Evolutionary conservation across 2,888 invertebrate species (phyloP).

Genomic region (Acleris holmiana): DNA sequence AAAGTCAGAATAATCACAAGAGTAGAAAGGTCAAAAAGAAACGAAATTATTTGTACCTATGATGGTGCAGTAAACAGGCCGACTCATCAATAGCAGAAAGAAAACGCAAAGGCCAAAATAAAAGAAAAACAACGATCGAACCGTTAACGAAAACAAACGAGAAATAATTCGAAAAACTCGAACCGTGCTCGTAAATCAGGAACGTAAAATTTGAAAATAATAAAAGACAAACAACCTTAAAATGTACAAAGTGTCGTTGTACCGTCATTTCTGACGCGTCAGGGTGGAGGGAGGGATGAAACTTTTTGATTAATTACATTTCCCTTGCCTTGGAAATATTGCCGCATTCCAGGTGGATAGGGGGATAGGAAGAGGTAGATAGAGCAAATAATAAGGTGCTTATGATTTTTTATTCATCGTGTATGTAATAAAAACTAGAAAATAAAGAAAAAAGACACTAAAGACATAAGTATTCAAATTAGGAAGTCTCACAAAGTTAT

Average conservation of each 20-base stretch:
- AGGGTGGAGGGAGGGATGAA: constrained; percentile 48
- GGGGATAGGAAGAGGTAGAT: constrained; percentile 7
- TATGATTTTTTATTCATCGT: too few species aligned
- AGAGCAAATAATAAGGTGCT: not conserved
- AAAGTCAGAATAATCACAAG: too few species aligned
- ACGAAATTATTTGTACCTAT: too few species aligned
- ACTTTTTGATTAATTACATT: constrained; percentile 84
- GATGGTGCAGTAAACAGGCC: too few species aligned
- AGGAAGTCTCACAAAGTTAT: too few species aligned
- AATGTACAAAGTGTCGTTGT: constrained; percentile 38
- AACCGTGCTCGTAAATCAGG: constrained; percentile 27
- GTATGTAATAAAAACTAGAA: too few species aligned
- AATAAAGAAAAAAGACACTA: too few species aligned
- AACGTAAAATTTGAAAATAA: constrained; percentile 33
- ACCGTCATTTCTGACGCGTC: constrained; percentile 53
- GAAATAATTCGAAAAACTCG: constrained; percentile 18
- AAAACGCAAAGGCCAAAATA: too few species aligned
- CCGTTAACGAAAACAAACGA: not conserved
- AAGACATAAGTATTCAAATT: too few species aligned
- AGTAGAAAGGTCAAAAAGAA: too few species aligned
- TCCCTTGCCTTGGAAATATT: constrained; percentile 70
- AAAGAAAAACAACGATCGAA: not conserved
- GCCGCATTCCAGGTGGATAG: constrained; percentile 37
- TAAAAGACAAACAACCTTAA: constrained; percentile 36
- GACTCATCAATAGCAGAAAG: too few species aligned